Conservation (phyloP, 1,140 invertebrate genomes). For the Platorchestia sp. region DNA sequence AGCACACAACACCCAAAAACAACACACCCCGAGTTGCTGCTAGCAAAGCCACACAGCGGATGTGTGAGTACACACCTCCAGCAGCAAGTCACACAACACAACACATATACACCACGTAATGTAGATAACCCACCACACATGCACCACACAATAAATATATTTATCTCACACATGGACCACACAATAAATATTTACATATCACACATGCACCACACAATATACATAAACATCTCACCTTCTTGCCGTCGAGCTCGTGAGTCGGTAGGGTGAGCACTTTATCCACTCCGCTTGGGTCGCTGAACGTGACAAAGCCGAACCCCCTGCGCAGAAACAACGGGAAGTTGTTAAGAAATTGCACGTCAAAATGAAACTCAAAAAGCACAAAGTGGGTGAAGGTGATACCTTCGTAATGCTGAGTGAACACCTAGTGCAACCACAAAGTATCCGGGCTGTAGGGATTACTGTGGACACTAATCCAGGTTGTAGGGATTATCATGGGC, state of each 20-base stretch:
- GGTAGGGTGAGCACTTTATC: constrained; percentile 94
- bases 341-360: background rate
- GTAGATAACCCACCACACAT: too few species aligned
- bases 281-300: constrained; percentile 92
- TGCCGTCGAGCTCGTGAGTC: constrained; percentile 94
- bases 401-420: too few species aligned
- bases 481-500: too few species aligned
- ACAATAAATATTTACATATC: background rate
- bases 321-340: constrained; percentile 74
- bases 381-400: too few species aligned
- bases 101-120: too few species aligned
- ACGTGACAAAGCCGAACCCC: constrained; percentile 97
- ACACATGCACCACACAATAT: background rate
- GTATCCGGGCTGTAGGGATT: too few species aligned
- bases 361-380: too few species aligned
- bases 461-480: too few species aligned
- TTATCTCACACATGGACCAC: background rate
- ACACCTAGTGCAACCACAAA: too few species aligned
- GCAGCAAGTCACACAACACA: background rate
- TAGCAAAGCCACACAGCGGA: background rate
- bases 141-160: background rate
- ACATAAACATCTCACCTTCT: constrained; percentile 80
- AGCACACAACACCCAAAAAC: background rate
- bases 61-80: background rate
- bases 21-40: background rate